These are phyloP conservation scores for Rallus crepitans DNA, from an alignment of 2,797 vertebrate genomes.

Conservation along the genomic window DNA sequence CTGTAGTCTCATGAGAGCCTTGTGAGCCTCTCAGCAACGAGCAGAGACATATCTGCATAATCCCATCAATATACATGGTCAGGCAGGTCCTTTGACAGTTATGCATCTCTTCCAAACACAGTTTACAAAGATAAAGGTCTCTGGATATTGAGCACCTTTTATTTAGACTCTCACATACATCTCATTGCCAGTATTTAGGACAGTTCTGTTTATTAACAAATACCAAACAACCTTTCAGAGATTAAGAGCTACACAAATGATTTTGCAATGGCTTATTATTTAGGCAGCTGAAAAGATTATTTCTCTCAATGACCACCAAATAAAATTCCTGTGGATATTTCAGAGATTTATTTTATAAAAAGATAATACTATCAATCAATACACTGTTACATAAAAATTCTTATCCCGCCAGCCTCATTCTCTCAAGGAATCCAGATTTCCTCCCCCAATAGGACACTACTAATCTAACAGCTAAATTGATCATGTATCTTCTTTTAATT, in stretches of 20 bases:
- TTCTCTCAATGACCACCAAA: background rate
- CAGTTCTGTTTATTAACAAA: background rate
- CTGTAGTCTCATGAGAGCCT: background rate
- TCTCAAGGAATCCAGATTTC: background rate
- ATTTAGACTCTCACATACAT: background rate
- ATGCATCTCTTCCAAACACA: background rate
- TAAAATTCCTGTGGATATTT: background rate
- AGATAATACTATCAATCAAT: background rate
- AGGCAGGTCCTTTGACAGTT: background rate
- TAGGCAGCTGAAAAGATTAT: background rate
- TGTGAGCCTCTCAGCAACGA: background rate
- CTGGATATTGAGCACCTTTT: background rate
- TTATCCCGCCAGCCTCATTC: background rate
- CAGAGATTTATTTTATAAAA: background rate
- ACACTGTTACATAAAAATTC: background rate
- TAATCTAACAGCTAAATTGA: background rate
- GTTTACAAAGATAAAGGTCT: background rate
- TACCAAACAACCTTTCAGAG: background rate
- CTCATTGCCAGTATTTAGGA: background rate
- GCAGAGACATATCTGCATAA: background rate
- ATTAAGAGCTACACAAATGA: background rate
- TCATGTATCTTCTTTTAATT: background rate
- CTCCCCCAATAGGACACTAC: background rate
- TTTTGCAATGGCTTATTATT: background rate
- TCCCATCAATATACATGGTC: background rate